Evolutionary conservation across 2,888 invertebrate genomes (phyloP).

Genomic region (Morpho helenor): DNA sequence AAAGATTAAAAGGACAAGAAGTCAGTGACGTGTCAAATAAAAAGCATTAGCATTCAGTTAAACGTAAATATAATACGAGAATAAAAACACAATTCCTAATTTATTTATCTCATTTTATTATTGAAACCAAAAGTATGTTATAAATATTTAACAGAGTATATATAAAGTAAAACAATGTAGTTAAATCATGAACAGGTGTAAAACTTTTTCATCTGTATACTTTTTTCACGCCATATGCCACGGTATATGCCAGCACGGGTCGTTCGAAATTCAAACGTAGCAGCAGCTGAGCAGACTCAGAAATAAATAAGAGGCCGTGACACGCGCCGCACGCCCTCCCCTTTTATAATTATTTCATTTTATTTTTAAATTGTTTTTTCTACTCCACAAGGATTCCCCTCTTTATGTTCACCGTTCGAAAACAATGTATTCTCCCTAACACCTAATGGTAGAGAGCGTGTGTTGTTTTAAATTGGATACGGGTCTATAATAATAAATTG

Average conservation of each 20-base stretch:
- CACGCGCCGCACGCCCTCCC: conserved; percentile 71
- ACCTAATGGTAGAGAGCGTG: conserved; percentile 55
- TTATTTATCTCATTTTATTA: too few relatives aligned
- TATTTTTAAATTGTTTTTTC: conserved; percentile 80
- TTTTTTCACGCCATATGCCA: conserved; percentile 54
- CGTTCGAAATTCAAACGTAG: conserved; percentile 56
- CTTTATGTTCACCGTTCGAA: conserved; percentile 58
- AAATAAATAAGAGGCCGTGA: conserved; percentile 70
- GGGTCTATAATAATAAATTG: conserved; percentile 78
- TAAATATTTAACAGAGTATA: neutral
- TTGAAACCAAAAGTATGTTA: too few relatives aligned
- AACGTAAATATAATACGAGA: too few relatives aligned
- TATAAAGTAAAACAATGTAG: neutral
- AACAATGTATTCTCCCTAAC: conserved; percentile 63
- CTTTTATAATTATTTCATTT: conserved; percentile 77
- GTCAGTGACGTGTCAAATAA: too few relatives aligned
- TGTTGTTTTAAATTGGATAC: conserved; percentile 79
- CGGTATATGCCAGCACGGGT: conserved; percentile 39
- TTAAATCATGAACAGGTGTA: conserved; percentile 22
- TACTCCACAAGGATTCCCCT: conserved; percentile 70
- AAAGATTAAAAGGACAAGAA: too few relatives aligned
- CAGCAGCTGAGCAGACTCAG: conserved; percentile 62
- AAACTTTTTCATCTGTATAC: conserved; percentile 34
- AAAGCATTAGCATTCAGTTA: too few relatives aligned
- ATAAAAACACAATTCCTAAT: too few relatives aligned